Percentiles rank a stretch among this genome's conserved stretches.
phyloP scores from a whole-genome alignment of 2,888 invertebrate genomes.

The Nycteola revayana region DNA sequence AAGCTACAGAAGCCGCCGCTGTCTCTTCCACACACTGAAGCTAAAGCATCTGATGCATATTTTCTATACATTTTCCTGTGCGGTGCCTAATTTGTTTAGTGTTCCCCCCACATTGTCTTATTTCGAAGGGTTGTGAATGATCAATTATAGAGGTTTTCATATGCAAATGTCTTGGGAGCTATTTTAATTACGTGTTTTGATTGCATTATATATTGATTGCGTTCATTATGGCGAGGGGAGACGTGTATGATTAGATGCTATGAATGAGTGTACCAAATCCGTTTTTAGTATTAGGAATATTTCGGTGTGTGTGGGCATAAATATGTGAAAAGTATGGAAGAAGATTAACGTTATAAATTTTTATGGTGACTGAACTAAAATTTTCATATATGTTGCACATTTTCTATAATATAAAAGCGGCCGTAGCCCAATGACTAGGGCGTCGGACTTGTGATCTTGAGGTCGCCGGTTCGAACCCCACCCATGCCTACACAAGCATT shows the following conservation, averaged over 20 bases:
- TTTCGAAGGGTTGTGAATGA: constrained; percentile 46
- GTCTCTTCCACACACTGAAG: no score
- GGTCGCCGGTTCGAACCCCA: no score
- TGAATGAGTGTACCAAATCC: constrained; percentile 19
- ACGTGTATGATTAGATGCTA: constrained; percentile 46
- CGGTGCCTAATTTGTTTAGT: constrained; percentile 58
- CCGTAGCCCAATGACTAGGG: no score
- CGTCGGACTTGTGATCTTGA: no score
- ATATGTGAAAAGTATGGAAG: no score
- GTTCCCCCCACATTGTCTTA: constrained; percentile 47
- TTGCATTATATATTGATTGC: constrained; percentile 76
- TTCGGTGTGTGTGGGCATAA: no score
- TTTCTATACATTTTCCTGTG: constrained; percentile 33
- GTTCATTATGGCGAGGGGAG: constrained; percentile 47
- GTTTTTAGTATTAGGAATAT: neutral
- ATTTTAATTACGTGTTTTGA: constrained; percentile 75
- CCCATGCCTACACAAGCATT: no score
- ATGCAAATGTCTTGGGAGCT: constrained; percentile 74
- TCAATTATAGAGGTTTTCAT: constrained; percentile 78
- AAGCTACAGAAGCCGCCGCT: no score
- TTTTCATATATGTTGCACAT: no score
- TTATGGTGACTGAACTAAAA: no score
- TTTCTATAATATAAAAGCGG: no score
- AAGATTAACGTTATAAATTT: no score
- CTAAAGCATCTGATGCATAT: constrained; percentile 15